These are phyloP conservation scores for Uropsilus gracilis DNA, from an alignment of 2,113 vertebrate genomes.

Conservation along the genomic window DNA sequence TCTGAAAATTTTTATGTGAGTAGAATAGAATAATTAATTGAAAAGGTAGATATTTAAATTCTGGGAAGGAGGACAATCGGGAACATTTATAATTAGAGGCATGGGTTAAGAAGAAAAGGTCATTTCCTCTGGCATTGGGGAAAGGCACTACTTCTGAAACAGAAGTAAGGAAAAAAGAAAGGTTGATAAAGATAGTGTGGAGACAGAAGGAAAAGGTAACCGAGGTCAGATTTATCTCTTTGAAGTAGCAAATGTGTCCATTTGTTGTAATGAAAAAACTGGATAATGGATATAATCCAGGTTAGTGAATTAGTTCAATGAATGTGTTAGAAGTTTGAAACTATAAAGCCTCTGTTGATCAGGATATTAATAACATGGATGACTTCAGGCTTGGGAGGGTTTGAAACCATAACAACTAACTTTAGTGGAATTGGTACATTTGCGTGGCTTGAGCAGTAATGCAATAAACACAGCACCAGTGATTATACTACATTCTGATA, in stretches of 20 bases:
- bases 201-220: not conserved
- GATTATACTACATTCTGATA: slow-evolving; percentile 20
- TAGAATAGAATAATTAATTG: not conserved
- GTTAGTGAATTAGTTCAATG: not conserved
- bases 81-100: not conserved
- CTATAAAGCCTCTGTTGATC: not conserved
- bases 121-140: not conserved
- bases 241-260: not conserved
- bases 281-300: not conserved
- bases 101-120: slow-evolving; percentile 29
- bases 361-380: not conserved
- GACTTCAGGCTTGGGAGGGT: not conserved
- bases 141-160: not conserved
- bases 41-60: slow-evolving; percentile 20
- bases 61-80: not conserved
- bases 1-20: not conserved
- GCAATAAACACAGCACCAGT: not conserved
- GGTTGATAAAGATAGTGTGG: not conserved
- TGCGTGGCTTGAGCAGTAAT: not conserved
- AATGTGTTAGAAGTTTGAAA: not conserved
- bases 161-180: not conserved
- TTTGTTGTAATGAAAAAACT: not conserved
- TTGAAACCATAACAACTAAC: not conserved
- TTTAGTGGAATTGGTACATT: not conserved
- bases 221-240: not conserved